These are phyloP conservation scores for Caenorhabditis angaria DNA, from an alignment of 2,888 invertebrate genomes.

Conservation along the genomic window DNA sequence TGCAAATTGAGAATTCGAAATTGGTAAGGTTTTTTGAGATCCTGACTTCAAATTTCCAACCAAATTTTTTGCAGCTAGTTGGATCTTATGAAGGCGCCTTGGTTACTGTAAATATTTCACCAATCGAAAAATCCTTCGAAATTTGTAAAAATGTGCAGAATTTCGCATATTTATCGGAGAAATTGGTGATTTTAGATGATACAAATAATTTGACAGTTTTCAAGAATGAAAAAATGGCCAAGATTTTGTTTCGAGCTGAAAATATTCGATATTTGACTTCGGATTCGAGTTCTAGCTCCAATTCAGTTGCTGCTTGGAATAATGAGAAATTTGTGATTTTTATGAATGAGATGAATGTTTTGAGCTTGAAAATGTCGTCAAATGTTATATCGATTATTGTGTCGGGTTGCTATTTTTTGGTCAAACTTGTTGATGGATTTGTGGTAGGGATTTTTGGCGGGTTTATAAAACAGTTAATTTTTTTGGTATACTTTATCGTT, in stretches of 20 bases:
- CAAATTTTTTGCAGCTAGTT: constrained; percentile 7
- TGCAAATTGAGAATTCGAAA: neutral
- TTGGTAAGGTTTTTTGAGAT: neutral
- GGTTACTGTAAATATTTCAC: constrained; percentile 5
- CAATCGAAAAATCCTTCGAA: neutral
- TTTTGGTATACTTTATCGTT: no score
- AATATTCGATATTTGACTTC: constrained; percentile 18
- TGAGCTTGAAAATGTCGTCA: constrained; percentile 19
- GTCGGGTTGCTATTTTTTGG: neutral
- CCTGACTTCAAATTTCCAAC: no score
- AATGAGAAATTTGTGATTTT: constrained; percentile 9
- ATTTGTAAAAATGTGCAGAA: constrained; percentile 13
- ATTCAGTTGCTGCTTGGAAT: constrained; percentile 18
- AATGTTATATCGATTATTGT: constrained; percentile 17
- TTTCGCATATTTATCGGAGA: constrained; percentile 14
- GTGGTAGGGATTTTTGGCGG: constrained; percentile 12
- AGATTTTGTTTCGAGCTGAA: constrained; percentile 18
- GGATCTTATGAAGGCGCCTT: constrained; percentile 24
- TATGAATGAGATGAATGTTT: constrained; percentile 13
- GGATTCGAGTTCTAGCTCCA: constrained; percentile 8
- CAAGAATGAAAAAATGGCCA: constrained; percentile 7
- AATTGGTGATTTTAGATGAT: constrained; percentile 5
- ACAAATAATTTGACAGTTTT: constrained; percentile 15
- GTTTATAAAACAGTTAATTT: no score
- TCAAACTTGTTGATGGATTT: constrained; percentile 30